phyloP scores from a whole-genome alignment of 2,888 invertebrate genomes.

The Apotomis turbidana region DNA sequence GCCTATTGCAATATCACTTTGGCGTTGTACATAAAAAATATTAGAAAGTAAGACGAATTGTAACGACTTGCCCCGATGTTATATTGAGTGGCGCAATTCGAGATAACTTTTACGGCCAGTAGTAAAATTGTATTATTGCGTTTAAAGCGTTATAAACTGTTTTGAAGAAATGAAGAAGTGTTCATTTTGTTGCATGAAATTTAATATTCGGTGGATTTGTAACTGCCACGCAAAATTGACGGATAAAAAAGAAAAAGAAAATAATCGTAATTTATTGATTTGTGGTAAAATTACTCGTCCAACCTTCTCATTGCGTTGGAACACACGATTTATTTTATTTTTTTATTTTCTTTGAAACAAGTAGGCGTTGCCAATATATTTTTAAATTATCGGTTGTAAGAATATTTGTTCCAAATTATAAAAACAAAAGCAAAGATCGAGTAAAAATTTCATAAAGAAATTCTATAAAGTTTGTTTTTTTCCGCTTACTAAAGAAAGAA shows the following conservation, averaged over 20 bases:
- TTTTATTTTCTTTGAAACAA: too few species aligned
- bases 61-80: constrained; percentile 25
- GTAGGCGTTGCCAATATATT: too few species aligned
- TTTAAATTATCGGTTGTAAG: too few species aligned
- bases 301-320: too few species aligned
- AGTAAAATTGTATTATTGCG: constrained; percentile 37
- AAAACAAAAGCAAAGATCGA: constrained; percentile 1
- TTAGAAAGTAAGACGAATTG: constrained; percentile 24
- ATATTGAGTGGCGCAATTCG: constrained; percentile 36
- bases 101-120: constrained; percentile 36
- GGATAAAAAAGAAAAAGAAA: too few species aligned
- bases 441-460: constrained; percentile 13
- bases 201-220: constrained; percentile 10
- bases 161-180: constrained; percentile 32
- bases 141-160: constrained; percentile 37
- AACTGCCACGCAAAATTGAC: not conserved
- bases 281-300: too few species aligned
- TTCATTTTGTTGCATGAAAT: constrained; percentile 19
- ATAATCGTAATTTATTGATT: too few species aligned
- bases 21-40: constrained; percentile 3
- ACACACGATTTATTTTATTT: too few species aligned
- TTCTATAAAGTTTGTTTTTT: constrained; percentile 10
- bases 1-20: constrained; percentile 6
- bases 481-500: constrained; percentile 28
- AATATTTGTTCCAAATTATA: not conserved